Percentiles rank a stretch among this genome's conserved stretches.
phyloP scores from a whole-genome alignment of 2,113 vertebrate species.

The Hemichromis elongatus region DNA sequence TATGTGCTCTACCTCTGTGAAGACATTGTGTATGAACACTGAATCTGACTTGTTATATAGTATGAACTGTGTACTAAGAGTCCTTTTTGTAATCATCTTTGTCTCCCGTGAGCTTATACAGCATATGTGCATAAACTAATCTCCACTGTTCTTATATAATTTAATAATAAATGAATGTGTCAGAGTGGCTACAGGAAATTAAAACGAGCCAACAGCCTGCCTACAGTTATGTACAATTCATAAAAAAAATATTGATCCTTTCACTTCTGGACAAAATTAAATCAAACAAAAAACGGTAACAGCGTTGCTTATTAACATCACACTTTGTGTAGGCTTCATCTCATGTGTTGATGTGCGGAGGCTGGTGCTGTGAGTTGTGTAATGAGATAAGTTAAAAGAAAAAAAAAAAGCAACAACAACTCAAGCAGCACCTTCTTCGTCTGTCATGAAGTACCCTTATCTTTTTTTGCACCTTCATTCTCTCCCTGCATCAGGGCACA shows the following conservation, averaged over 20 bases:
- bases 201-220: background rate
- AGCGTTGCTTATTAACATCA: background rate
- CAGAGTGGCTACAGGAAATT: background rate
- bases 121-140: background rate
- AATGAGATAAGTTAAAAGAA: background rate
- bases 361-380: slow-evolving; percentile 6
- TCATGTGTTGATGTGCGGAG: background rate
- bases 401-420: background rate
- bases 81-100: slow-evolving; percentile 2
- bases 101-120: background rate
- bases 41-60: background rate
- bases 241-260: background rate
- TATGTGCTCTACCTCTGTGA: background rate
- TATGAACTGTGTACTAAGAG: background rate
- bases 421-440: background rate
- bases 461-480: background rate
- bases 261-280: background rate
- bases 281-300: background rate
- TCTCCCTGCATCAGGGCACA: background rate
- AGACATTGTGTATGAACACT: background rate
- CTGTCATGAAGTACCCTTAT: background rate
- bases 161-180: background rate
- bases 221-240: background rate
- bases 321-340: slow-evolving; percentile 1
- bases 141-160: background rate